Evolutionary conservation across 2,888 invertebrate species (phyloP), one percentile per base, ranked within the genome.

Genomic region (Laspeyria flexula): DNA sequence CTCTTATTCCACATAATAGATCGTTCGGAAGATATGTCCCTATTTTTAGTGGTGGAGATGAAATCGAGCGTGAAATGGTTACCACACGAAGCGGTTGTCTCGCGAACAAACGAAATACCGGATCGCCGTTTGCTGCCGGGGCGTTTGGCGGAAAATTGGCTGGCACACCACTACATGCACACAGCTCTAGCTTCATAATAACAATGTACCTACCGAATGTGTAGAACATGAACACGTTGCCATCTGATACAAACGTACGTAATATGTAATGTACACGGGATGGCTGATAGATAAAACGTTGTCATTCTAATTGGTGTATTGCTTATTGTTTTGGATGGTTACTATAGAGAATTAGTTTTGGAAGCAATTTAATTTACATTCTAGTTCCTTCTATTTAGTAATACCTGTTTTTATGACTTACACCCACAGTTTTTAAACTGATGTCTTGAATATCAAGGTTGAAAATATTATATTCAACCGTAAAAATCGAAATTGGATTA

Each of bases 61-160:
- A 88, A 90, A 90, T 89, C 85, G 89, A 89, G 82, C 89, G 88
- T 89, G 87, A 89, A 90, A 89, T 90, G 81, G 89, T 85, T 86
- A 86, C 88, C 87, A 83, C 88, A 78, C 79, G 77, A 74, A 81
- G 78, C 75, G 85, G 83, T 83, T 87, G 86, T 86, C 88, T 86
- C 84, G 85, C 79, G 86, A 83, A 88, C 88, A 85, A 87, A 88
- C 87, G 83, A 80, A 85, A 86, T 86, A 77, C 83, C 79, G 74
- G 75, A 74, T 78, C 62, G 60, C 63, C 66, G 70, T 71, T 71
- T 72, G 75, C 67, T 73, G 70, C 62, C 79, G 77, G 77, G 73
- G 86, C 84, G 85, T 85, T 85, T 81, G 83, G 79, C 85, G 87
- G 86, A 86, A 88, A 88, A 89, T 88, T 88, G 87, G 85, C 82